A percentile compares a stretch with the other conserved stretches of the same genome.
These are phyloP conservation scores for Gastrophysa polygoni DNA, from an alignment of 2,888 invertebrate species.

Conservation along the genomic window DNA sequence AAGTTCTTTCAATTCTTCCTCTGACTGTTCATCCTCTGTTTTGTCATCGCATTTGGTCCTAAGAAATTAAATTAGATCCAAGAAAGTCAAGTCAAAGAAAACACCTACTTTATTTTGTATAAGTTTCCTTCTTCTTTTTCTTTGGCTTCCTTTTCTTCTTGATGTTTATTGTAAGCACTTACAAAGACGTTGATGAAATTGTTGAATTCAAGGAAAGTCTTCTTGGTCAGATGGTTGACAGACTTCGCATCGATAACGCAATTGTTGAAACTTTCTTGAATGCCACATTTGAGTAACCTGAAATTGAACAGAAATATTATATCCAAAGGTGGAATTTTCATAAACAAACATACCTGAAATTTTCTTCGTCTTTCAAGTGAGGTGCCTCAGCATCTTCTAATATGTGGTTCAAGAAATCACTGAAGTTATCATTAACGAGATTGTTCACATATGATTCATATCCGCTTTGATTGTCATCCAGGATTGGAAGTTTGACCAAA, in stretches of 20 bases:
- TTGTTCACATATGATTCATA: constrained; percentile 58
- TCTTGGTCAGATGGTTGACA: constrained; percentile 37
- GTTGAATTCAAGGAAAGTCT: constrained; percentile 57
- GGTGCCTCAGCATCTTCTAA: constrained; percentile 38
- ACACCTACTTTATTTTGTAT: constrained; percentile 69
- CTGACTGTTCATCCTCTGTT: constrained; percentile 71
- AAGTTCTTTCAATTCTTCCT: constrained; percentile 69
- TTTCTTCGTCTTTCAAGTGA: constrained; percentile 50
- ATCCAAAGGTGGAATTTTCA: too few relatives aligned
- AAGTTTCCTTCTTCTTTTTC: constrained; percentile 78
- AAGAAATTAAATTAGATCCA: constrained; percentile 28
- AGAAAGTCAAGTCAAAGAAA: neutral
- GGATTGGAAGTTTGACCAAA: constrained; percentile 62
- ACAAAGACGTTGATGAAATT: constrained; percentile 67
- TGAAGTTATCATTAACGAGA: constrained; percentile 51
- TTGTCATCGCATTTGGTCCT: constrained; percentile 70
- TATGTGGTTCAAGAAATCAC: constrained; percentile 42
- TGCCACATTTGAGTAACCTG: constrained; percentile 71
- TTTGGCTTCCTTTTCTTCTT: constrained; percentile 68
- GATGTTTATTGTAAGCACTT: constrained; percentile 77
- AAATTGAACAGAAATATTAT: too few relatives aligned
- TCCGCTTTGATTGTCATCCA: constrained; percentile 50
- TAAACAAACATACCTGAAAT: constrained; percentile 59
- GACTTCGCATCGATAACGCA: constrained; percentile 61
- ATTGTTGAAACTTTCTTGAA: constrained; percentile 72